These are phyloP conservation scores for Rhinolophus sinicus DNA, from an alignment of 2,113 vertebrate genomes.

Conservation along the genomic window DNA sequence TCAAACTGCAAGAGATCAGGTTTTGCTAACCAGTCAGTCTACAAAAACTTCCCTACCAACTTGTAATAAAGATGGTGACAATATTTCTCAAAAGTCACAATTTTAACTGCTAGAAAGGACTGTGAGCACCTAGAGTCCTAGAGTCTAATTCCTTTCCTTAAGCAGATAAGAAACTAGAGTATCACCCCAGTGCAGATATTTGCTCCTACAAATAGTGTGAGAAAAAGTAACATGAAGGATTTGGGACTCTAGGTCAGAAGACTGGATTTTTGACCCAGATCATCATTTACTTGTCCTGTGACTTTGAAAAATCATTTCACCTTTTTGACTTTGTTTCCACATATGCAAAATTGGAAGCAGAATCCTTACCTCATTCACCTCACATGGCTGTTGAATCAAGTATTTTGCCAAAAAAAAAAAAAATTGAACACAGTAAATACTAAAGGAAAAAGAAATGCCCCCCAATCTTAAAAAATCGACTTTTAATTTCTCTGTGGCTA, in stretches of 20 bases:
- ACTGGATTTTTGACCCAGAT: background rate
- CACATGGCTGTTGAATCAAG: background rate
- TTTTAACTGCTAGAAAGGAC: background rate
- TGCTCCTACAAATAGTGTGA: background rate
- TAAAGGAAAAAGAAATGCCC: background rate
- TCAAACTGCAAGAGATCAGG: background rate
- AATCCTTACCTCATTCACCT: background rate
- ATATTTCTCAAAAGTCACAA: slow-evolving; percentile 6
- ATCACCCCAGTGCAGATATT: background rate
- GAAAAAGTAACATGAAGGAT: background rate
- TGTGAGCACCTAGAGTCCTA: background rate
- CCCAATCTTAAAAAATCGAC: background rate
- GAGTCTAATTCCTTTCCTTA: background rate
- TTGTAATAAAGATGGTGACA: background rate
- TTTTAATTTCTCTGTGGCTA: slow-evolving; percentile 31
- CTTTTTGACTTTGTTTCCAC: slow-evolving; percentile 38
- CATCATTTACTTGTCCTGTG: background rate
- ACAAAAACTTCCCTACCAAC: background rate
- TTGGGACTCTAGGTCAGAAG: background rate
- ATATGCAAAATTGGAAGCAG: background rate
- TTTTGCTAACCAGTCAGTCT: background rate
- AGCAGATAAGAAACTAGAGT: background rate
- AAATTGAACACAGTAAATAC: slow-evolving; percentile 20
- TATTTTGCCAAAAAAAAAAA: slow-evolving; percentile 32
- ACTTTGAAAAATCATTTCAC: background rate